Base-by-base conservation (phyloP, 2,888 invertebrate species). In the Lasioglossum vierecki region DNA sequence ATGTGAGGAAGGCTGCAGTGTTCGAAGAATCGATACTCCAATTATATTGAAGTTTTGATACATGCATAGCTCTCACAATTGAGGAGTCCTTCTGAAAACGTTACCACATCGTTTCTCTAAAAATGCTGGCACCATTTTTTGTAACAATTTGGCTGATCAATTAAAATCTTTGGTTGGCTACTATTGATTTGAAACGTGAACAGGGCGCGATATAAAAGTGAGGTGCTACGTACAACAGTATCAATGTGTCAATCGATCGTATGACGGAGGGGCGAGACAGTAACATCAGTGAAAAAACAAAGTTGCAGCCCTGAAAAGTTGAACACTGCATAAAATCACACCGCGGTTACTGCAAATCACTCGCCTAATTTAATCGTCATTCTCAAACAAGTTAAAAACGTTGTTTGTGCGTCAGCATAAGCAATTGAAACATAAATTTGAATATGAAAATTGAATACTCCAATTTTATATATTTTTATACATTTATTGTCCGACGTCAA, bases 21-120 rank as follows among this genome's bases (percentile, higher is more conserved):
- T 63, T 15, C 63, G 63, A 26, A 30, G 63, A 63, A 63, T 63
- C 63, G 30, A 63, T 63, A 63, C 63, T 30, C 63, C 63, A 63
- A 63, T 63, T 63, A 63, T 63, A 63, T 63, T 1, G 13, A 63
- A 30, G 15, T 63, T 63, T 63, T 30, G 30, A 63, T 63, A 18
- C 63, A 15, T 8, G 63, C 18, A 6, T 15, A 15, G 5, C 15
- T 63, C 63, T 30, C 30, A 6, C 63, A 15, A 2, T 15, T 0
- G 60, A 60, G 15, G 15, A 30, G 30, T 63, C 30, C 63, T 63
- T 30, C 15, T 63, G 30, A 6, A 63, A 63, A 30, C 6, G 63
- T 63, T 30, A 63, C 30, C 15, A n/a, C 30, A 5, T 63, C 30
- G 63, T 6, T 63, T 15, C 30, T 30, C 63, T 63, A 63, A 63